Percentiles rank a stretch among this genome's conserved stretches.
These are phyloP conservation scores for Drosophila trapezifrons DNA, from an alignment of 1,140 invertebrate genomes.

Conservation along the genomic window DNA sequence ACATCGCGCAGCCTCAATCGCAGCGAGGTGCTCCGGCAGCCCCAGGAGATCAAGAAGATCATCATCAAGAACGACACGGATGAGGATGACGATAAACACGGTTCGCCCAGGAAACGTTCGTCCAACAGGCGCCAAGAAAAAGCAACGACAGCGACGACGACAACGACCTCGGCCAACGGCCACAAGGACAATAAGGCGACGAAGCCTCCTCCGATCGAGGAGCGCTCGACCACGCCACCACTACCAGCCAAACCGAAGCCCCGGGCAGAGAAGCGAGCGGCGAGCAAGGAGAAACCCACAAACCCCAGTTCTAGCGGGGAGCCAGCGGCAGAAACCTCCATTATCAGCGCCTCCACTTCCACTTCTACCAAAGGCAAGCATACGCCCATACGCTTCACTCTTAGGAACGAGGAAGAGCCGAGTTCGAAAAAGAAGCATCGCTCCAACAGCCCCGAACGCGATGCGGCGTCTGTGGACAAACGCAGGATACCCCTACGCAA, in stretches of 20 bases:
- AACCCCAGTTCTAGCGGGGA: constrained; percentile 11
- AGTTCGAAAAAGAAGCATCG: constrained; percentile 40
- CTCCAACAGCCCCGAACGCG: constrained; percentile 62
- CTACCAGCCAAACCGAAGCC: constrained; percentile 44
- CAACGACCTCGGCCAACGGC: constrained; percentile 33
- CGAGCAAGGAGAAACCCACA: constrained; percentile 35
- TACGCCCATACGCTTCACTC: constrained; percentile 73
- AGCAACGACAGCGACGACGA: background rate
- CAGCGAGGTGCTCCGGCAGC: constrained; percentile 68
- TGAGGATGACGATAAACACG: constrained; percentile 61
- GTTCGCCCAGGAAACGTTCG: constrained; percentile 40
- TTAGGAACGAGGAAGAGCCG: constrained; percentile 50
- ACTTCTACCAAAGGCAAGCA: constrained; percentile 64
- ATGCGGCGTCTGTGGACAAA: constrained; percentile 41
- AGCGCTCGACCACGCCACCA: constrained; percentile 75
- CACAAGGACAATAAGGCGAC: constrained; percentile 49
- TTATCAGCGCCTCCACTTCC: background rate
- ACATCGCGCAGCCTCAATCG: constrained; percentile 64
- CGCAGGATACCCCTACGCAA: constrained; percentile 73
- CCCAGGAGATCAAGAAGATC: constrained; percentile 80
- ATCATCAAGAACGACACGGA: constrained; percentile 79
- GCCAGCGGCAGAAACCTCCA: background rate
- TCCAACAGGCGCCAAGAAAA: constrained; percentile 26
- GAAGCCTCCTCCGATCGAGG: constrained; percentile 44
- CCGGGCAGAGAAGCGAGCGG: constrained; percentile 44